Evolutionary conservation across 2,888 invertebrate species (phyloP).

Genomic region (Morpho helenor): DNA sequence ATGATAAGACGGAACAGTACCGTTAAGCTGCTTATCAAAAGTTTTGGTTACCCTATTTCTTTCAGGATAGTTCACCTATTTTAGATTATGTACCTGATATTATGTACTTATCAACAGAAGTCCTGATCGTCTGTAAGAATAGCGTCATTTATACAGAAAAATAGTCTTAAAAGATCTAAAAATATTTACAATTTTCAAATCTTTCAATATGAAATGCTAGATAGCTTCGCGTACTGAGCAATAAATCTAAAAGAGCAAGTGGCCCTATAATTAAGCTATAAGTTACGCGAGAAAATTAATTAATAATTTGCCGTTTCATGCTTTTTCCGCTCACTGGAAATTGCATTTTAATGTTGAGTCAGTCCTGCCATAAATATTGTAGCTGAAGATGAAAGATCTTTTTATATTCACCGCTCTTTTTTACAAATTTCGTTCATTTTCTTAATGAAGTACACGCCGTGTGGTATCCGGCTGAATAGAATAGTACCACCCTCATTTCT

Average conservation of each 20-base stretch:
- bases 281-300: slow-evolving; percentile 13
- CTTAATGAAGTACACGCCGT: no score
- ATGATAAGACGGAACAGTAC: no score
- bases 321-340: slow-evolving; percentile 10
- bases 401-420: background rate
- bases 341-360: slow-evolving; percentile 14
- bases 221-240: slow-evolving; percentile 6
- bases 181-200: background rate
- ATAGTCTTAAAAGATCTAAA: background rate
- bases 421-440: no score
- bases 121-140: no score
- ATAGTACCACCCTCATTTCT: no score
- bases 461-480: no score
- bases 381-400: background rate
- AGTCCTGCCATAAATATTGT: slow-evolving; percentile 1
- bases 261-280: slow-evolving; percentile 13
- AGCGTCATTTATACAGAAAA: background rate
- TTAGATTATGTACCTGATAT: no score
- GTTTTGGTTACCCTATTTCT: no score
- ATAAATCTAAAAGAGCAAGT: slow-evolving; percentile 12
- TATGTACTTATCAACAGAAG: no score
- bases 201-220: background rate
- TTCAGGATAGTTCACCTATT: no score
- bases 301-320: slow-evolving; percentile 15
- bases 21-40: no score